Evolutionary conservation across 2,113 vertebrate genomes (phyloP).

Genomic region (Nerophis lumbriciformis): DNA sequence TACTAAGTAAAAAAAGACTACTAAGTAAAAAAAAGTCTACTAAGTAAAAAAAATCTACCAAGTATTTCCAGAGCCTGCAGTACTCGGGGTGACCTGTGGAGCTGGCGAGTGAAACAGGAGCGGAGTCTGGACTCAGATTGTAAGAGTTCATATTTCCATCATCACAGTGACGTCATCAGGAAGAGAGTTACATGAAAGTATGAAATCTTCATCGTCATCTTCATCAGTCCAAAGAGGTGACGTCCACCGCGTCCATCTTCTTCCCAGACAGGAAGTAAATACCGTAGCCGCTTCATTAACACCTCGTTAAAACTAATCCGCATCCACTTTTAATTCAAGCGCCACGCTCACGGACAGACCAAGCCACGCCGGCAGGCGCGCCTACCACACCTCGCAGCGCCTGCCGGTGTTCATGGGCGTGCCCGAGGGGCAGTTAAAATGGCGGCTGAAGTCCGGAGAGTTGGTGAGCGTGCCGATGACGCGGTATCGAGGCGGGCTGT

Average conservation of each 20-base stretch:
- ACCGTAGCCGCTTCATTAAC: not conserved
- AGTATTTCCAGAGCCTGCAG: too few relatives aligned
- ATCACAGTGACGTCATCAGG: conserved; percentile 58
- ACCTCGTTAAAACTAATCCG: not conserved
- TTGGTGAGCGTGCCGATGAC: conserved; percentile 96
- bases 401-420: conserved; percentile 90
- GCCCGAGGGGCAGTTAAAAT: conserved; percentile 84
- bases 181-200: conserved; percentile 23
- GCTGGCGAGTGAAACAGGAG: too few relatives aligned
- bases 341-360: too few relatives aligned
- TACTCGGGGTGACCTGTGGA: too few relatives aligned
- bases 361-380: too few relatives aligned
- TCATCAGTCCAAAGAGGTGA: conserved; percentile 18
- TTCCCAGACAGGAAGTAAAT: conserved; percentile 30
- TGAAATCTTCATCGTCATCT: conserved; percentile 15
- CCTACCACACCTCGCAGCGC: conserved; percentile 96
- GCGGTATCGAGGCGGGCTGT: conserved; percentile 90
- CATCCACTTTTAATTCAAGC: too few relatives aligned
- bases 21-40: too few relatives aligned
- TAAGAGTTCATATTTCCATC: conserved; percentile 12
- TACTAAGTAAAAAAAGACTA: too few relatives aligned
- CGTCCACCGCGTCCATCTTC: conserved; percentile 15
- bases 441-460: conserved; percentile 87
- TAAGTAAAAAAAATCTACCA: too few relatives aligned
- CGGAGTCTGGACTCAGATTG: too few relatives aligned